A percentile compares a stretch with the other conserved stretches of the same genome.
phyloP scores from a whole-genome alignment of 2,113 vertebrate species.

The Eclectus roratus region DNA sequence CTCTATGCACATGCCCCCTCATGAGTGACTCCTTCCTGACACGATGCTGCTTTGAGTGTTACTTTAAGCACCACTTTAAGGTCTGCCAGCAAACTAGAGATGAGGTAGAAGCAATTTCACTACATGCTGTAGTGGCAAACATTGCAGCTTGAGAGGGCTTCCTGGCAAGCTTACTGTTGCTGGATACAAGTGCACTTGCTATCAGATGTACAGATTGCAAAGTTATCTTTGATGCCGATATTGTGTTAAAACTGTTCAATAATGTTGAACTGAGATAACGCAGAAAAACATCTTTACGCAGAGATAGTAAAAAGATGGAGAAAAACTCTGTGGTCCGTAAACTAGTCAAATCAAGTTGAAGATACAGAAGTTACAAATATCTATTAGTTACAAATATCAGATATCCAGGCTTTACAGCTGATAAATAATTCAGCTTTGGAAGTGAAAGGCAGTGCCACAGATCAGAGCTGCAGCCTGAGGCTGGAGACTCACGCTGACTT shows the following conservation, averaged over 20 bases:
- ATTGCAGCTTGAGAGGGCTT: background rate
- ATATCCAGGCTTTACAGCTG: background rate
- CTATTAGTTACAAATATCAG: background rate
- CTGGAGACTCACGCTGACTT: background rate
- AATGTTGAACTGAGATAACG: background rate
- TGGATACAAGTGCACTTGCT: background rate
- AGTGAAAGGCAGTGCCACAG: background rate
- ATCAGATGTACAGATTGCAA: background rate
- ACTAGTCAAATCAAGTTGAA: background rate
- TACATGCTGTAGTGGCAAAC: background rate
- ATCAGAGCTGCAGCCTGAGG: background rate
- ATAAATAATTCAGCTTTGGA: background rate
- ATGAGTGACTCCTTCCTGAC: background rate
- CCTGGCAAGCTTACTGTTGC: background rate
- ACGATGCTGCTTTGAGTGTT: background rate
- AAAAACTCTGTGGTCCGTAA: background rate
- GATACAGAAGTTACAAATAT: background rate
- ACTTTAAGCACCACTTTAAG: background rate
- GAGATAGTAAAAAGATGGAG: background rate
- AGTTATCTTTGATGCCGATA: background rate
- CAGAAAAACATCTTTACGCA: background rate
- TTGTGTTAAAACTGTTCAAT: background rate
- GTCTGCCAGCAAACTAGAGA: background rate
- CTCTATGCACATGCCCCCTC: fast-evolving
- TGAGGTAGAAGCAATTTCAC: background rate